Conservation (phyloP, 2,797 vertebrate species). For the Melanotaenia maccullochi region DNA sequence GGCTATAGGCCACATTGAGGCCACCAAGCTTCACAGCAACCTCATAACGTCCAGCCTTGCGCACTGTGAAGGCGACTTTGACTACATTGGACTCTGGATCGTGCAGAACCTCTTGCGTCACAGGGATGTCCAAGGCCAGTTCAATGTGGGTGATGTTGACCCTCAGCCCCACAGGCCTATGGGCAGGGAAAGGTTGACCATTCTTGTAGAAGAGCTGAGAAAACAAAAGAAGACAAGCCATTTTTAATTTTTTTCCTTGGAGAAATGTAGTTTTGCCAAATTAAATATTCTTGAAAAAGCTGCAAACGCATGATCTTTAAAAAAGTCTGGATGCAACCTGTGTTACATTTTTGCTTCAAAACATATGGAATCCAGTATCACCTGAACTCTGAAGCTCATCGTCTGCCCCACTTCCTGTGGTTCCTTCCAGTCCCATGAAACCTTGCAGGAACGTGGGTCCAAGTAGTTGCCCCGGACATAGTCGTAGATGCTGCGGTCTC, state of each 20-base stretch:
- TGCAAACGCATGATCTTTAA: neutral
- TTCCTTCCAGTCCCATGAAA: slow-evolving; percentile 99
- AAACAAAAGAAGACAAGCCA: neutral
- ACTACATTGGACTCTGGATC: slow-evolving; percentile 94
- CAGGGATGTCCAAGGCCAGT: slow-evolving; percentile 94
- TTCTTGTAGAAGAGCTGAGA: slow-evolving; percentile 96
- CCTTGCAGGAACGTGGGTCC: slow-evolving; percentile 98
- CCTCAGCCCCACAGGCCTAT: slow-evolving; percentile 91
- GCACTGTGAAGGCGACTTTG: slow-evolving; percentile 97
- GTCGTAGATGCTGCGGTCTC: slow-evolving; percentile 97
- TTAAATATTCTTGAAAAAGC: neutral
- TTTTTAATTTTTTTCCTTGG: neutral
- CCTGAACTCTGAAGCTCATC: slow-evolving; percentile 98
- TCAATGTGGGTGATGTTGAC: slow-evolving; percentile 97
- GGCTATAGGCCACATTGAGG: slow-evolving; percentile 96
- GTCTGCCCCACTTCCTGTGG: slow-evolving; percentile 98
- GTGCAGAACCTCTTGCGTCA: slow-evolving; percentile 95
- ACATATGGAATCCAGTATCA: slow-evolving; percentile 64
- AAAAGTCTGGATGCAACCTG: neutral
- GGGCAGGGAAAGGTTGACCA: slow-evolving; percentile 94
- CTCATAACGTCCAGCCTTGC: slow-evolving; percentile 95
- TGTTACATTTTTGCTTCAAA: neutral
- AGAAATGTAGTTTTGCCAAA: neutral
- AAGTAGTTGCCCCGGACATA: slow-evolving; percentile 98
- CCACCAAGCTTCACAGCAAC: slow-evolving; percentile 95